These are phyloP conservation scores for Drosophila burlai DNA, from an alignment of 1,140 invertebrate genomes.

Conservation along the genomic window DNA sequence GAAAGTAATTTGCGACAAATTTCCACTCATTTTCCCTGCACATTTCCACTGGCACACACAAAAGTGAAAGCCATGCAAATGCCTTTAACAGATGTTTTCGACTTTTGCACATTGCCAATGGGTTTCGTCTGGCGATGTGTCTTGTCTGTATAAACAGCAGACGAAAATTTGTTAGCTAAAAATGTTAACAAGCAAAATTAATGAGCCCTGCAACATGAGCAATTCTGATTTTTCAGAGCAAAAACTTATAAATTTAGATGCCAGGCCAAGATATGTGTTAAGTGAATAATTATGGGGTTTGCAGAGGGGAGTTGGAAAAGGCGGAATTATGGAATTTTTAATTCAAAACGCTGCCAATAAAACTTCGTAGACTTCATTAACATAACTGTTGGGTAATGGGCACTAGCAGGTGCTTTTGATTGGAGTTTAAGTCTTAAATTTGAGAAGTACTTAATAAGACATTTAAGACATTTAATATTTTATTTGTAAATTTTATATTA, in stretches of 20 bases:
- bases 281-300: conserved; percentile 60
- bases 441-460: not conserved
- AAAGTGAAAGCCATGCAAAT: conserved; percentile 83
- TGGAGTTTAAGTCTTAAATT: not conserved
- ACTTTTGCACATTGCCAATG: conserved; percentile 26
- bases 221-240: conserved; percentile 38
- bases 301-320: not conserved
- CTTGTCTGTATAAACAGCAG: conserved; percentile 9
- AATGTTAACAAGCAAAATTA: conserved; percentile 79
- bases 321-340: conserved; percentile 6
- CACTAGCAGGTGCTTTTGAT: too few species aligned
- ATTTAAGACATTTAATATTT: not conserved
- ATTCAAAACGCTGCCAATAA: conserved; percentile 8
- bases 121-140: conserved; percentile 42
- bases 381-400: conserved; percentile 1
- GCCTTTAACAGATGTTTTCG: conserved; percentile 63
- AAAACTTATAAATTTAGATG: conserved; percentile 62
- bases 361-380: not conserved
- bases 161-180: conserved; percentile 62
- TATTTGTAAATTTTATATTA: not conserved
- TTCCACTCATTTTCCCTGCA: conserved; percentile 55
- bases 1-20: conserved; percentile 84
- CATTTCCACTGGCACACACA: conserved; percentile 23
- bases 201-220: conserved; percentile 70
- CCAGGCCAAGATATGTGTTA: conserved; percentile 61